Base-by-base conservation (phyloP, 2,113 vertebrate species). In the Trogon melanurus region DNA sequence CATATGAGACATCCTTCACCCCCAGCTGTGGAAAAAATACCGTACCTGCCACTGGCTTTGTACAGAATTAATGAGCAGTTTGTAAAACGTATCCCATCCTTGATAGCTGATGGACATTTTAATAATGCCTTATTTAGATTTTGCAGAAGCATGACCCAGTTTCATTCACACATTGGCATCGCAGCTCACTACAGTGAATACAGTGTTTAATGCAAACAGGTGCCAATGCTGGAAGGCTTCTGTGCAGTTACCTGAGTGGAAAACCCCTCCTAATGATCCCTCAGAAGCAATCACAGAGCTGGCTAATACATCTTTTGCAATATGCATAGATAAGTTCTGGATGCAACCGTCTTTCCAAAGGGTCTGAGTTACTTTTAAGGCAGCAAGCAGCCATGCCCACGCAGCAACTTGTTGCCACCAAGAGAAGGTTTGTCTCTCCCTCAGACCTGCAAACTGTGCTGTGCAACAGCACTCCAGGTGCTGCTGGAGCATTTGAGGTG, bases 1-100 rank as follows among this genome's bases (percentile, higher is more conserved):
- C 51, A 72, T 71, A 44, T 30, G 32, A 2, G 29, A 84, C 60
- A 85, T 87, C 60, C 70, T 71, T 89, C 70, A 89, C 66, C 47
- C 73, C 57, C 69, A 72, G 94, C 66, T 91, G 82, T 5, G 61
- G 64, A 89, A 85, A 94, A 53, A 90, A 69, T 61, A 73, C 91
- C 32, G 8, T 94, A 91, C n/a, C 51, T n/a, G 83, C 95, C 93
- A 85, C 79, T 87, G 79, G 67, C 85, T 97, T 87, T 94, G 91
- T 91, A 80, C 27, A 88, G 92, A 96, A 97, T 97, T 98, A 98
- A 97, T 93, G 91, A 97, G 85, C 61, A 94, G 94, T 97, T 98
- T 98, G 90, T 85, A 97, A 96, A 97, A 95, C 87, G 88, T 80
- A 91, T 92, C 94, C 85, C 64, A 94, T 96, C 92, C 94, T 88